Conservation (phyloP, 2,888 invertebrate species). For the Tethea ocularis region DNA sequence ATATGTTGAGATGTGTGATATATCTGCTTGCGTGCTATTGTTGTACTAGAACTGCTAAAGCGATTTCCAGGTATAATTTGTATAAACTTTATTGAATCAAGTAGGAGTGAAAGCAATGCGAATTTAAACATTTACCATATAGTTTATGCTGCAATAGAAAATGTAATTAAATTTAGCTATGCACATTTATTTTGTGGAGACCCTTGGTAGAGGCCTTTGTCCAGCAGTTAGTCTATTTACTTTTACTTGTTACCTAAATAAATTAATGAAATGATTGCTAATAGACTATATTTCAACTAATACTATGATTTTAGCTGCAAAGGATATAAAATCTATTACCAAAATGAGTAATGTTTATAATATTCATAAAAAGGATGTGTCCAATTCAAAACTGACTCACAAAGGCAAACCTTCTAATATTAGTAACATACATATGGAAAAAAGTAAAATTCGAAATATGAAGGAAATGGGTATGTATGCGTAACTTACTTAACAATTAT, state of each 20-base stretch:
- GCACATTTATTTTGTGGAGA: too few species aligned
- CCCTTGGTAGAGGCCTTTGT: too few species aligned
- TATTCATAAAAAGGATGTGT: conserved; percentile 39
- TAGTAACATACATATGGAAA: conserved; percentile 32
- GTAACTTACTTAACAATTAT: not conserved
- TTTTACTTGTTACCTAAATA: too few species aligned
- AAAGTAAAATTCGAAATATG: conserved; percentile 36
- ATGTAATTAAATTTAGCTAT: too few species aligned
- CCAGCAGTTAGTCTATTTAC: too few species aligned
- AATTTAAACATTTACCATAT: not conserved
- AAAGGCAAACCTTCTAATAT: conserved; percentile 38
- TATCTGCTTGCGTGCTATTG: too few species aligned
- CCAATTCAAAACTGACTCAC: conserved; percentile 35
- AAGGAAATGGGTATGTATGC: conserved; percentile 45
- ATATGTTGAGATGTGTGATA: too few species aligned
- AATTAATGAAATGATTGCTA: not conserved
- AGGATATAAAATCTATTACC: conserved; percentile 48
- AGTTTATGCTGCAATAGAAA: too few species aligned
- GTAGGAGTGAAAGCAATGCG: not conserved
- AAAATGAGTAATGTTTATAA: conserved; percentile 43
- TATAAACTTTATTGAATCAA: too few species aligned
- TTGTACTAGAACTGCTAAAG: too few species aligned
- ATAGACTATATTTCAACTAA: not conserved
- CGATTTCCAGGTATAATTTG: too few species aligned
- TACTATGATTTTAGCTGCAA: conserved; percentile 47